Conservation (phyloP, 2,888 invertebrate species). For the Hipparchia sbordonii region DNA sequence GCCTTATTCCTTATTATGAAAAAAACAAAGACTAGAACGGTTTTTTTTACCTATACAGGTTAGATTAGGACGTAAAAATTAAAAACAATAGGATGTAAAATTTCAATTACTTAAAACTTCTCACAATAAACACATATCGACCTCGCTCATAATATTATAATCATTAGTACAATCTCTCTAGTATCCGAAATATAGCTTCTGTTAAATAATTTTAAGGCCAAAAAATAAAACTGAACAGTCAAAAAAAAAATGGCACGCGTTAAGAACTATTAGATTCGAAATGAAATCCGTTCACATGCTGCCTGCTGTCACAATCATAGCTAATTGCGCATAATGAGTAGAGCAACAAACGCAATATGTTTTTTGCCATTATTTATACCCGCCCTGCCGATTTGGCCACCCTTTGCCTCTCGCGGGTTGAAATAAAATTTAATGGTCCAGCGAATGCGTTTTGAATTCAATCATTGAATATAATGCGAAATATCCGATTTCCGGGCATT, state of each 20-base stretch:
- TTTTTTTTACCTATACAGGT: background rate
- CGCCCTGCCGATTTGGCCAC: slow-evolving; percentile 67
- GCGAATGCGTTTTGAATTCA: slow-evolving; percentile 61
- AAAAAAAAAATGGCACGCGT: slow-evolving; percentile 51
- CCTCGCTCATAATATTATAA: too few species aligned
- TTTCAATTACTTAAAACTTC: background rate
- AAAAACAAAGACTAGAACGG: too few species aligned
- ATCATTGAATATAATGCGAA: slow-evolving; percentile 62
- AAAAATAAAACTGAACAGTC: slow-evolving; percentile 13
- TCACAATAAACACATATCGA: background rate
- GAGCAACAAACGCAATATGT: slow-evolving; percentile 77
- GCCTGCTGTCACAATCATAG: slow-evolving; percentile 76
- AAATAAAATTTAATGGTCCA: slow-evolving; percentile 80
- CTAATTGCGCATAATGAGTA: slow-evolving; percentile 83
- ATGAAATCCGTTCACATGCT: slow-evolving; percentile 75
- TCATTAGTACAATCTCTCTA: background rate
- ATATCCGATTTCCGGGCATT: slow-evolving; percentile 76
- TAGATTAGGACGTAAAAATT: too few species aligned
- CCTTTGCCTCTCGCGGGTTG: slow-evolving; percentile 65
- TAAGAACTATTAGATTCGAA: slow-evolving; percentile 48
- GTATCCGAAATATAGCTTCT: background rate
- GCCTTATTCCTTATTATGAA: too few species aligned
- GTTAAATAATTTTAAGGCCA: background rate
- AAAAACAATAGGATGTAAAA: too few species aligned
- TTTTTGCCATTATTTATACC: slow-evolving; percentile 79